Conservation (phyloP, 1,140 invertebrate genomes). For the Maniola jurtina region DNA sequence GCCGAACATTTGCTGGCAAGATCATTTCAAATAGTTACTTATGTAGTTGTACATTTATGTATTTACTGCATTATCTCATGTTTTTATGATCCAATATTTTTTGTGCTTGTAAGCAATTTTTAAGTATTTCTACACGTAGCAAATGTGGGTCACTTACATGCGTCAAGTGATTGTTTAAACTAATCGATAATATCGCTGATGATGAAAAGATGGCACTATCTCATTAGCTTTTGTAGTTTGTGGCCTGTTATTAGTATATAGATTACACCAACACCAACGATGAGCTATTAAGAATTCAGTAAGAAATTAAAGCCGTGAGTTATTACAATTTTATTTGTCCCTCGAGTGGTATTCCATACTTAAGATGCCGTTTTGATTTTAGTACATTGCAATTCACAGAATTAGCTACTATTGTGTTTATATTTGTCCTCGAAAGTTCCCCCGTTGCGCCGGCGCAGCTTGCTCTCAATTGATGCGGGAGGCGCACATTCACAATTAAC, state of each 20-base stretch:
- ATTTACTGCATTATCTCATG: background rate
- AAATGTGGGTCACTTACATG: conserved; percentile 2
- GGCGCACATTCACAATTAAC: conserved; percentile 71
- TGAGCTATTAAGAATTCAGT: too few relatives aligned
- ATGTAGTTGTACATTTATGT: background rate
- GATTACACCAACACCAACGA: background rate
- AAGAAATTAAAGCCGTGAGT: too few relatives aligned
- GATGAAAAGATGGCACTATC: background rate
- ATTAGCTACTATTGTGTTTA: conserved; percentile 62
- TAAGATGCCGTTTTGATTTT: conserved; percentile 18
- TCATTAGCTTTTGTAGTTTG: conserved; percentile 3
- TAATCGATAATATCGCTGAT: background rate
- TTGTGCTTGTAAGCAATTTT: background rate
- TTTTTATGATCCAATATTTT: conserved; percentile 11
- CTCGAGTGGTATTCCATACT: background rate
- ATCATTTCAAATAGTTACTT: conserved; percentile 5
- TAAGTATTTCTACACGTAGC: background rate
- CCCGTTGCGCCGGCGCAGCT: conserved; percentile 52
- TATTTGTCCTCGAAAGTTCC: conserved; percentile 69
- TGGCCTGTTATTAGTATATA: background rate
- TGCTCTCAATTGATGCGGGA: conserved; percentile 72
- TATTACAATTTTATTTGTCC: too few relatives aligned
- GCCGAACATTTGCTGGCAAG: conserved; percentile 10
- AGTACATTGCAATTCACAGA: conserved; percentile 55
- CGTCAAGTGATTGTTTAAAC: conserved; percentile 11